Conservation (phyloP, 2,888 invertebrate species). For the Drosophila setosimentum region DNA sequence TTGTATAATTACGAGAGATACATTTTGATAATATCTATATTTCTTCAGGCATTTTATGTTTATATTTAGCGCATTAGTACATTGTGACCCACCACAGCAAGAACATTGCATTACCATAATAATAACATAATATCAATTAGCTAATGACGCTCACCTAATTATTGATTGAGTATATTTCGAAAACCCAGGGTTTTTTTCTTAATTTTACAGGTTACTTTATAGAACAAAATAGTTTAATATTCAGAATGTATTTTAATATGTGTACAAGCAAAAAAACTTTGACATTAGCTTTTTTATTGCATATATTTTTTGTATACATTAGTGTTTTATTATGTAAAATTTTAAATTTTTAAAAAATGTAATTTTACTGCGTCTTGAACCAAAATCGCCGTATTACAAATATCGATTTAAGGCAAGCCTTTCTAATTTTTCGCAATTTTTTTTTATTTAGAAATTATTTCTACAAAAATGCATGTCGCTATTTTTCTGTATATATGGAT, state of each 20-base stretch:
- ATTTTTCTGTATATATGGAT: no score
- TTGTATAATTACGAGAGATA: neutral
- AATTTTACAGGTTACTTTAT: neutral
- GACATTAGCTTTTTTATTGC: fast-evolving
- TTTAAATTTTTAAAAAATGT: neutral
- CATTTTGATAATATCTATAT: neutral
- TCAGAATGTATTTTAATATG: neutral
- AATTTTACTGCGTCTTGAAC: no score
- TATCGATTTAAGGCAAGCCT: neutral
- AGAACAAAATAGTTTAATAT: neutral
- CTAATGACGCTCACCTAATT: neutral
- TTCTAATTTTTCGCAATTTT: neutral
- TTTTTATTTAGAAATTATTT: neutral
- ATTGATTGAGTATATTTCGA: neutral
- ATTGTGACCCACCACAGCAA: neutral
- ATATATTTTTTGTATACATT: no score
- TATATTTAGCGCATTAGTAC: neutral
- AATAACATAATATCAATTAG: neutral
- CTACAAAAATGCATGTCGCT: neutral
- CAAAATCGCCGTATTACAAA: neutral
- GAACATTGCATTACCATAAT: neutral
- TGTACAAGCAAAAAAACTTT: no score
- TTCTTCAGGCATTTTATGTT: neutral
- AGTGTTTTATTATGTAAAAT: neutral
- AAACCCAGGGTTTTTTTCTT: neutral